phyloP scores from a whole-genome alignment of 30 jellyfish, hydroid and myxozoan species.

The Clytia hemisphaerica region DNA sequence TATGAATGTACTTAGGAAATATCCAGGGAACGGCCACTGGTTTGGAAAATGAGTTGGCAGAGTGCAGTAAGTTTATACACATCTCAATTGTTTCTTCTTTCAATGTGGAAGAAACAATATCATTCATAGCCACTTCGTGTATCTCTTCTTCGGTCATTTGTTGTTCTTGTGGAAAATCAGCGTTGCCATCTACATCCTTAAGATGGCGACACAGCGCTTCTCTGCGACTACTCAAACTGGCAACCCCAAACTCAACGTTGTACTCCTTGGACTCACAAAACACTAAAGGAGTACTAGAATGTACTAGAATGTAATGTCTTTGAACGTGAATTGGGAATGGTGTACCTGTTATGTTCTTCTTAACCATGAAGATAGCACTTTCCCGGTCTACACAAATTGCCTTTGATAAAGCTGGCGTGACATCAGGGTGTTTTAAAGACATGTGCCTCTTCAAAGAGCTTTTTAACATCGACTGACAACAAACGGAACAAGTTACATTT shows the following conservation, averaged over 20 bases:
- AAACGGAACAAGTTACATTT: too few relatives aligned
- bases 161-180: background rate
- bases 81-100: constrained; percentile 6
- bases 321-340: background rate
- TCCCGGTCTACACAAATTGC: too few relatives aligned
- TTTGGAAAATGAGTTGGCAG: background rate
- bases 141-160: too few relatives aligned
- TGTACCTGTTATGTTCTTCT: constrained; percentile 14
- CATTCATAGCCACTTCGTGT: too few relatives aligned
- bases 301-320: constrained; percentile 3
- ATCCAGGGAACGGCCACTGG: background rate
- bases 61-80: background rate
- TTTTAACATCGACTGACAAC: too few relatives aligned
- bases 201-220: constrained; percentile 29
- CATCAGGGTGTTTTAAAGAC: too few relatives aligned
- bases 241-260: constrained; percentile 12
- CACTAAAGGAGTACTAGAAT: constrained; percentile 20
- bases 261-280: too few relatives aligned
- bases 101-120: background rate
- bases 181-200: background rate
- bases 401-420: too few relatives aligned
- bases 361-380: constrained; percentile 14
- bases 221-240: too few relatives aligned
- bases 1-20: constrained; percentile 25
- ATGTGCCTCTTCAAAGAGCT: too few relatives aligned